Evolutionary conservation across 2,797 vertebrate genomes (phyloP).

Genomic region (Picus viridis): DNA sequence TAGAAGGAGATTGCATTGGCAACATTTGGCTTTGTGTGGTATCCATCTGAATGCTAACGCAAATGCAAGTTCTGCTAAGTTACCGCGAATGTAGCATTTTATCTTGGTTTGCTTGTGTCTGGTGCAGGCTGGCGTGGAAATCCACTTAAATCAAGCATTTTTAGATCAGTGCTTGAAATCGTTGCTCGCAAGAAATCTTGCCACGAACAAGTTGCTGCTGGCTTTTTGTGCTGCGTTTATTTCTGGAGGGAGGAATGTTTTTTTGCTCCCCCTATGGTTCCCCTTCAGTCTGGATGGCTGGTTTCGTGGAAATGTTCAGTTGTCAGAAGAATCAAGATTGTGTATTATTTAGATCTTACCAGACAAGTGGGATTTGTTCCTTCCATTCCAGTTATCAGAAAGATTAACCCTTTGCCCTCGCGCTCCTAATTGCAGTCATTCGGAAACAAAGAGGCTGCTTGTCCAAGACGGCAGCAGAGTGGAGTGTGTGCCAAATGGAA

Average conservation of each 20-base stretch:
- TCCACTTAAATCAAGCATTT: not conserved
- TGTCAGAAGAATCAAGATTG: slow-evolving; percentile 83
- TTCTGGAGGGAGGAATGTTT: slow-evolving; percentile 58
- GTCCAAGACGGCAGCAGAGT: slow-evolving; percentile 74
- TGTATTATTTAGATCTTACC: slow-evolving; percentile 81
- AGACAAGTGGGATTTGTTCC: slow-evolving; percentile 93
- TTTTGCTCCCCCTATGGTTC: slow-evolving; percentile 57
- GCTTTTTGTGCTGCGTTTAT: slow-evolving; percentile 55
- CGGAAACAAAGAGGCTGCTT: slow-evolving; percentile 90
- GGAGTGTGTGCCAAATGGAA: slow-evolving; percentile 65
- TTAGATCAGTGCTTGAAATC: not conserved
- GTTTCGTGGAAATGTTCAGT: slow-evolving; percentile 83
- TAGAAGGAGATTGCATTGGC: not conserved
- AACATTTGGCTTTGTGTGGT: slow-evolving; percentile 33
- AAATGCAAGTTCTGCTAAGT: not conserved
- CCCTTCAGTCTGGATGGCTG: slow-evolving; percentile 75
- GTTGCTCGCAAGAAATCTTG: slow-evolving; percentile 3
- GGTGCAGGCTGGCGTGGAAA: not conserved
- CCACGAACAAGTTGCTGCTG: slow-evolving; percentile 21
- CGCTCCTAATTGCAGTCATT: slow-evolving; percentile 86
- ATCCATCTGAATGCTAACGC: not conserved
- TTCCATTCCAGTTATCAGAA: slow-evolving; percentile 88
- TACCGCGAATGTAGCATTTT: slow-evolving; percentile 7
- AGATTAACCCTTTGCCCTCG: slow-evolving; percentile 94
- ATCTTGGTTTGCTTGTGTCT: not conserved